Evolutionary conservation across 2,113 vertebrate species (phyloP).

Genomic region (Cacatua alba): DNA sequence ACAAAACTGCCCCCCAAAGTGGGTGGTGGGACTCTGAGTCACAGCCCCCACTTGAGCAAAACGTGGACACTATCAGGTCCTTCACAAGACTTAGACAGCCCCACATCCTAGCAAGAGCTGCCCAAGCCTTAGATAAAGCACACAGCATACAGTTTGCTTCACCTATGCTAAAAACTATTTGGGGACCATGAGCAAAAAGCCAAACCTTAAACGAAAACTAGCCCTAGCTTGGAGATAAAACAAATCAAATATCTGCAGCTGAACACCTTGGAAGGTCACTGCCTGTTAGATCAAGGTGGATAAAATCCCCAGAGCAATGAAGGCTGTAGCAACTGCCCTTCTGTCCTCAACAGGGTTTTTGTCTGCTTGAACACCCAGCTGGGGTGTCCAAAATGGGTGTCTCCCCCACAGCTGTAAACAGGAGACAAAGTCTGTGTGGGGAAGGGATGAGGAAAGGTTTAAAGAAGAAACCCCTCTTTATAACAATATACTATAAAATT

Average conservation of each 20-base stretch:
- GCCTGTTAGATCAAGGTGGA: neutral
- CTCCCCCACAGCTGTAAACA: accelerated
- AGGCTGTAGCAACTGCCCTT: neutral
- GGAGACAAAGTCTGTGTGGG: neutral
- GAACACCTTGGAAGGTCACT: neutral
- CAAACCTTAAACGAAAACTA: neutral
- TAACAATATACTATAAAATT: neutral
- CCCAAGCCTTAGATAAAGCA: neutral
- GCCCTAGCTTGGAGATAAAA: neutral
- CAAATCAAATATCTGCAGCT: neutral
- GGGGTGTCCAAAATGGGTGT: neutral
- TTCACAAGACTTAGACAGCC: neutral
- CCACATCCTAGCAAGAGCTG: neutral
- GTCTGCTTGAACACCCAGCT: neutral
- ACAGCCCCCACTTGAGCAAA: neutral
- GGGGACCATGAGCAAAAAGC: neutral
- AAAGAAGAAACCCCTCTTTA: neutral
- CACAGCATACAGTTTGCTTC: neutral
- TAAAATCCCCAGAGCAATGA: neutral
- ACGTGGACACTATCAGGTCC: no score
- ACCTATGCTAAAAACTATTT: neutral
- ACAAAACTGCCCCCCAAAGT: neutral
- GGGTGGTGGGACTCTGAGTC: neutral
- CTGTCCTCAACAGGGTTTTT: neutral
- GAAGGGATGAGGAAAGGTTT: neutral